phyloP scores from a whole-genome alignment of 2,797 vertebrate genomes.

The Coendou prehensilis region DNA sequence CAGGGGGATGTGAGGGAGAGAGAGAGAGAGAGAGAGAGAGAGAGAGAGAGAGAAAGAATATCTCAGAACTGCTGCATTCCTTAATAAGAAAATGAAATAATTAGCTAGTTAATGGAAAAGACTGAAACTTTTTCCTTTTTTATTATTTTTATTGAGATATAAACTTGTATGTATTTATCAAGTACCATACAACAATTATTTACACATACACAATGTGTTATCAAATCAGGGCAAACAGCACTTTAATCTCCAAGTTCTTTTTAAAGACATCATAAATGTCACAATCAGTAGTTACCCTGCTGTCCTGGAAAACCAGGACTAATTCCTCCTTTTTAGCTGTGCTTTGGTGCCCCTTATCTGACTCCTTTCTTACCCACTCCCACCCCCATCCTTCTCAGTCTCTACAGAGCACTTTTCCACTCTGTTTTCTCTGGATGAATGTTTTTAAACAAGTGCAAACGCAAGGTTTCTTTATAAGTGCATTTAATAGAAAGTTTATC shows the following conservation, averaged over 20 bases:
- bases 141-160: not conserved
- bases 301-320: not conserved
- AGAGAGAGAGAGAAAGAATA: too few relatives aligned
- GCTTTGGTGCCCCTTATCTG: not conserved
- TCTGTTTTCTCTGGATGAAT: not conserved
- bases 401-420: not conserved
- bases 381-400: not conserved
- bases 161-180: not conserved
- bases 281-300: not conserved
- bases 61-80: constrained; percentile 2
- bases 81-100: constrained; percentile 46
- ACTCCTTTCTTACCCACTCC: not conserved
- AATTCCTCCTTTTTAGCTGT: not conserved
- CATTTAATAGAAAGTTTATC: constrained; percentile 63
- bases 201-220: not conserved
- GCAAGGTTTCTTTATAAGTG: constrained; percentile 37
- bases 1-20: not conserved
- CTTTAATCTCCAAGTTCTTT: not conserved
- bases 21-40: not conserved
- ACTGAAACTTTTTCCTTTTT: not conserved
- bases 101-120: constrained; percentile 16
- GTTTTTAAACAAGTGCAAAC: constrained; percentile 63
- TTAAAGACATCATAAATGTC: not conserved
- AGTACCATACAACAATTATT: not conserved
- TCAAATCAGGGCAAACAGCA: not conserved